Evolutionary conservation across 2,797 vertebrate genomes (phyloP), one percentile per base, ranked within the genome.

Genomic region (Cyclura pinguis): DNA sequence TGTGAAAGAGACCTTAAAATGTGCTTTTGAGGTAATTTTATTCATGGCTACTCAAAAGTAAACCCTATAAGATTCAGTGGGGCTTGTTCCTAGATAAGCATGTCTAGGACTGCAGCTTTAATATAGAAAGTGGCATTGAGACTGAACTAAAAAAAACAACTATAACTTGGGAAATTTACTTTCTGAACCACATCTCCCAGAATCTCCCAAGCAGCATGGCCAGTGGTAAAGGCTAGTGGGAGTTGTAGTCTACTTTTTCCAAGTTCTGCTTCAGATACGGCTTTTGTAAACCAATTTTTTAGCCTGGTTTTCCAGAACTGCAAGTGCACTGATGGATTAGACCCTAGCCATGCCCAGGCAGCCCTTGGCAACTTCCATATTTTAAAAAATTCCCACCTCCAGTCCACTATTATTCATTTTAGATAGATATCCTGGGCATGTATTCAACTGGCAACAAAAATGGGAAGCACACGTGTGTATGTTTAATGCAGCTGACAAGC

Each of bases 341-440:
- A 64, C 42, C 20, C 55, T 67, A 24, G 57, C 57, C 67, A 64
- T 35, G 32, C 72, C 73, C 64, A 87, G 57, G 10, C 18, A 77
- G 72, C 76, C 35, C 38, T 83, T 87, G 89, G 80, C 57, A 67
- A 83, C 83, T 84, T 38, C 67, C 20, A 76, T 4, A 35, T 18
- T 74, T 10, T 64, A 83, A 82, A 81, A 47, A 57, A 74, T 52
- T 90, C 86, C 72, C 29, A 82, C 47, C 29, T 59, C 13, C 72
- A 29, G 76, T 13, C n/a, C 88, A 10, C 85, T 89, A 20, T 88
- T 57, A 90, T 80, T 87, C 88, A 50, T 57, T 47, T 91, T 47
- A 91, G 82, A 91, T 81, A 85, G 82, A 76, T 86, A 82, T 50
- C 67, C 42, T 91, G 81, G 85, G 12, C 42, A 89, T 69, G 84